Conservation (phyloP, 2,888 invertebrate genomes). For the Molanna angustata region DNA sequence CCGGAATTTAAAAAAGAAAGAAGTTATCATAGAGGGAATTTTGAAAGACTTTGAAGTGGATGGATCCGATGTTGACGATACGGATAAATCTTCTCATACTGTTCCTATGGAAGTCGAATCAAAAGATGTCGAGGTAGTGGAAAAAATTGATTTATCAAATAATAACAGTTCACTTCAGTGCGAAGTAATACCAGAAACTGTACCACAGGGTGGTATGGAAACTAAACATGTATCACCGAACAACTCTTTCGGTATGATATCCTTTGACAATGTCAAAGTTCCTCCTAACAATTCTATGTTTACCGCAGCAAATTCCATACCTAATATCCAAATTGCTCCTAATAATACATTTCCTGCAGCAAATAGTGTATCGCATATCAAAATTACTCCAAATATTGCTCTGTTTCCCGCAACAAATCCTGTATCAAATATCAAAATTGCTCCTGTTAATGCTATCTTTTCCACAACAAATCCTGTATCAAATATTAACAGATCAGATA, state of each 20-base stretch:
- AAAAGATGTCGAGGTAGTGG: neutral
- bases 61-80: neutral
- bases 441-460: too few species aligned
- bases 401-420: too few species aligned
- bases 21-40: conserved; percentile 9
- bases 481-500: too few species aligned
- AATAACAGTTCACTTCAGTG: too few species aligned
- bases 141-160: neutral
- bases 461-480: too few species aligned
- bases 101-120: neutral
- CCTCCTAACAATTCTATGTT: neutral
- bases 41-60: conserved; percentile 16
- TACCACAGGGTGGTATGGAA: neutral
- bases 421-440: too few species aligned
- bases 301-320: neutral
- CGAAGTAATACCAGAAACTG: neutral
- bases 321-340: neutral
- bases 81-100: neutral
- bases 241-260: neutral
- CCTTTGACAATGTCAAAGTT: neutral
- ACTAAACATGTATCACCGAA: neutral
- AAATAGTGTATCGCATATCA: too few species aligned
- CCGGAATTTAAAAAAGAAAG: too few species aligned
- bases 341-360: too few species aligned
- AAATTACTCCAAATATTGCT: too few species aligned